phyloP scores from a whole-genome alignment of 2,888 invertebrate genomes.

The Andrena hattorfiana region DNA sequence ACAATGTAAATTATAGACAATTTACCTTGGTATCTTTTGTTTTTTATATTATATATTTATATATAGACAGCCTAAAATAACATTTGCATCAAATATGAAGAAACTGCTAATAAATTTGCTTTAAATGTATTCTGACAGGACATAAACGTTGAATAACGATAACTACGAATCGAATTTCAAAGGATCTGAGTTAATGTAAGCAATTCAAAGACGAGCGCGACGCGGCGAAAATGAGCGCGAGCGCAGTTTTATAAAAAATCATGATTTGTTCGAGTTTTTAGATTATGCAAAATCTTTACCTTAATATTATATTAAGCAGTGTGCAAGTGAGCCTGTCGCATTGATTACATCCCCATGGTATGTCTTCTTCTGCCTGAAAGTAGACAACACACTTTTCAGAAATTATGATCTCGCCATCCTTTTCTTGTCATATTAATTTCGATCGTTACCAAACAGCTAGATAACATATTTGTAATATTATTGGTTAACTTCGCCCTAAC shows the following conservation, averaged over 20 bases:
- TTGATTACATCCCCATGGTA: constrained; percentile 65
- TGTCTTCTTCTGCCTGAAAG: constrained; percentile 80
- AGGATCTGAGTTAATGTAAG: constrained; percentile 29
- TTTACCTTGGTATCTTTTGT: constrained; percentile 59
- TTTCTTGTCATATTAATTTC: constrained; percentile 47
- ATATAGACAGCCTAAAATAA: constrained; percentile 74
- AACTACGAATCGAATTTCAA: constrained; percentile 33
- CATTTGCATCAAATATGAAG: constrained; percentile 70
- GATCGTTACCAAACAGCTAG: constrained; percentile 53
- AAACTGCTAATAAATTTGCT: constrained; percentile 56
- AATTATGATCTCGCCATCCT: constrained; percentile 22
- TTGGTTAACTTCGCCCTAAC: constrained; percentile 60
- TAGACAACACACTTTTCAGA: constrained; percentile 77
- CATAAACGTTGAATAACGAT: constrained; percentile 55
- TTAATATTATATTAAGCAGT: constrained; percentile 82
- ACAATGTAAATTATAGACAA: constrained; percentile 78
- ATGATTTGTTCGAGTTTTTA: constrained; percentile 69
- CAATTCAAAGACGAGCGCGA: constrained; percentile 30
- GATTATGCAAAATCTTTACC: constrained; percentile 84
- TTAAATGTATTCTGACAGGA: constrained; percentile 25
- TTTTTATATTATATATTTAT: constrained; percentile 41
- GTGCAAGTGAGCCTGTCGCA: constrained; percentile 72
- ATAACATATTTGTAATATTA: constrained; percentile 52
- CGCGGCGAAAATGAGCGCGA: constrained; percentile 41
- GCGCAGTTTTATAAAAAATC: constrained; percentile 64